phyloP scores from a whole-genome alignment of 2,888 invertebrate species.

The Aspidiotus rigidus region DNA sequence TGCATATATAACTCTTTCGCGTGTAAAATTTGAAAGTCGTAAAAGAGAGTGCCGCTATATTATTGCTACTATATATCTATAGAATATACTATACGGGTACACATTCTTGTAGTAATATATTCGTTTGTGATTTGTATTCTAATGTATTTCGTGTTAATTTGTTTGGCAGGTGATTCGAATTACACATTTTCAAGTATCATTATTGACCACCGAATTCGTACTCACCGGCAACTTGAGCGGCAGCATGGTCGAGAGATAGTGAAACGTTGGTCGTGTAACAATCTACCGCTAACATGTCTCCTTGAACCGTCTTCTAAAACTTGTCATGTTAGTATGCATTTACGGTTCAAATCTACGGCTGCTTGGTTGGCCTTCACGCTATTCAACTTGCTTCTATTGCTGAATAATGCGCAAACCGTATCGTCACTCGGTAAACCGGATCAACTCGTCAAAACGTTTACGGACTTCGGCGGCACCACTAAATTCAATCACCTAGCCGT shows the following conservation, averaged over 20 bases:
- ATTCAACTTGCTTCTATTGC: not conserved
- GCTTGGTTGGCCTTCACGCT: conserved; percentile 20
- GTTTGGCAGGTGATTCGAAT: too few species aligned
- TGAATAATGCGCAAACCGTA: not conserved
- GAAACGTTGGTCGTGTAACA: not conserved
- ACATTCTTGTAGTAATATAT: too few species aligned
- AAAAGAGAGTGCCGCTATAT: too few species aligned
- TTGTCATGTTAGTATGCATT: conserved; percentile 32
- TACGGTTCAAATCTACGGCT: conserved; percentile 16
- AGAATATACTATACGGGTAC: too few species aligned
- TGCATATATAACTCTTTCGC: too few species aligned
- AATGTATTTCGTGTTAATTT: too few species aligned
- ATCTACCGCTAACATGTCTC: not conserved
- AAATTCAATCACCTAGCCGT: conserved; percentile 79
- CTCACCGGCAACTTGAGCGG: not conserved
- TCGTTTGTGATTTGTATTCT: too few species aligned
- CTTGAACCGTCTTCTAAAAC: conserved; percentile 13
- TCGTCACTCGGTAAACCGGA: not conserved
- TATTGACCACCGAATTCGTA: not conserved
- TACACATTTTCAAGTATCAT: too few species aligned
- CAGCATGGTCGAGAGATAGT: conserved; percentile 4
- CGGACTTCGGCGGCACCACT: conserved; percentile 28
- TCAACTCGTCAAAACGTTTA: conserved; percentile 31
- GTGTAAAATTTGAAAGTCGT: too few species aligned
- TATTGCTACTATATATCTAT: too few species aligned